These are phyloP conservation scores for Automeris io DNA, from an alignment of 2,888 invertebrate genomes.

Conservation along the genomic window DNA sequence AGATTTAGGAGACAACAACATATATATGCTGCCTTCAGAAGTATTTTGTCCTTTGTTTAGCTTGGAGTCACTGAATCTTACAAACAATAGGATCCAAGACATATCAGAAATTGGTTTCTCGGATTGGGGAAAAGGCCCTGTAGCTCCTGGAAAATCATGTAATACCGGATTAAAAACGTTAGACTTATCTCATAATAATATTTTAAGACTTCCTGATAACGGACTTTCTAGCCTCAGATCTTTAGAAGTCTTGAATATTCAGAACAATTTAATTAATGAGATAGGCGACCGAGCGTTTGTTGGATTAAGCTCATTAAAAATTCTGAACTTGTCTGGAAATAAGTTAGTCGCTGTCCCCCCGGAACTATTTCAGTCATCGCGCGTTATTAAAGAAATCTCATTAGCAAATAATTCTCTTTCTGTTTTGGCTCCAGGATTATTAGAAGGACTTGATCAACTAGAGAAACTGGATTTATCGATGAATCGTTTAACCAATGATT, in stretches of 20 bases:
- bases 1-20: slow-evolving; percentile 85
- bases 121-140: slow-evolving; percentile 82
- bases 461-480: slow-evolving; percentile 84
- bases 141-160: slow-evolving; percentile 82
- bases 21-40: slow-evolving; percentile 84
- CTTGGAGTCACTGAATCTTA: slow-evolving; percentile 82
- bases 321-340: slow-evolving; percentile 88
- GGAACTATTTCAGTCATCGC: slow-evolving; percentile 84
- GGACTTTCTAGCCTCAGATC: slow-evolving; percentile 83
- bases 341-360: slow-evolving; percentile 86
- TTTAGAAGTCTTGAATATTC: slow-evolving; percentile 82
- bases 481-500: slow-evolving; percentile 84
- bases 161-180: slow-evolving; percentile 82
- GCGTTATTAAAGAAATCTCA: slow-evolving; percentile 83
- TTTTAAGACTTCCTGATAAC: slow-evolving; percentile 82
- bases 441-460: slow-evolving; percentile 85
- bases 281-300: slow-evolving; percentile 85
- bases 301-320: slow-evolving; percentile 81
- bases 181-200: slow-evolving; percentile 85
- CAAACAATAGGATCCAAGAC: slow-evolving; percentile 87
- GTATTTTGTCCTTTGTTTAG: slow-evolving; percentile 84
- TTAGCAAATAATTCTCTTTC: slow-evolving; percentile 88
- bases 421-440: slow-evolving; percentile 84
- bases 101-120: slow-evolving; percentile 85
- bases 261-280: slow-evolving; percentile 86